Evolutionary conservation across 2,888 invertebrate genomes (phyloP).

Genomic region (Eurytoma californica): DNA sequence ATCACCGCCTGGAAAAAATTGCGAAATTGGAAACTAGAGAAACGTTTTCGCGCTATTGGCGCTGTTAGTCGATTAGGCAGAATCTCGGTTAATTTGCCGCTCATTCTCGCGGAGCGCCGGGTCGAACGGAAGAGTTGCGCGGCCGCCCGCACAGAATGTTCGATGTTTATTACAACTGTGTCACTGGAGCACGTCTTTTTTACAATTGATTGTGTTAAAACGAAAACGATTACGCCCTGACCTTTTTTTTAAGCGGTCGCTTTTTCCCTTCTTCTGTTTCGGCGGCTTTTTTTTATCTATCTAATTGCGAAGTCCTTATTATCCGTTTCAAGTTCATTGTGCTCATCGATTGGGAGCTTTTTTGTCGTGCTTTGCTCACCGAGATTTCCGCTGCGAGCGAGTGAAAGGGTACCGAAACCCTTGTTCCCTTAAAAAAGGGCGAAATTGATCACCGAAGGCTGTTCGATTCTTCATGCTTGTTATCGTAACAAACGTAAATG

Average conservation of each 20-base stretch:
- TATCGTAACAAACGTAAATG: too few species aligned
- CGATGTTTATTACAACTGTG: slow-evolving; percentile 31
- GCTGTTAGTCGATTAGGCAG: slow-evolving; percentile 5
- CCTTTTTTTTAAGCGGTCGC: slow-evolving; percentile 21
- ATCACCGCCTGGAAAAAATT: too few species aligned
- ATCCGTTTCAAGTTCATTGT: slow-evolving; percentile 1
- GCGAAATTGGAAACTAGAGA: neutral
- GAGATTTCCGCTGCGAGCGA: neutral
- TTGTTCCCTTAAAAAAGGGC: too few species aligned
- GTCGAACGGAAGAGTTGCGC: slow-evolving; percentile 25
- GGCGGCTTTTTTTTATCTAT: neutral
- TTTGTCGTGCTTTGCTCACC: neutral
- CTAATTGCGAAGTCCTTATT: slow-evolving; percentile 7
- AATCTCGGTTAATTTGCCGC: neutral
- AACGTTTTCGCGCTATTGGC: slow-evolving; percentile 6
- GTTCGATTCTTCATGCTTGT: too few species aligned
- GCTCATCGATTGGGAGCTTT: neutral
- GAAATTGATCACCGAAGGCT: neutral
- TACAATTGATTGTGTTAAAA: slow-evolving; percentile 44
- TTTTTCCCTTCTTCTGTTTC: neutral
- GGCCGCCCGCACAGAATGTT: neutral
- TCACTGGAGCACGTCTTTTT: slow-evolving; percentile 42
- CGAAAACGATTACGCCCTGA: slow-evolving; percentile 42
- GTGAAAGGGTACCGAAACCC: neutral
- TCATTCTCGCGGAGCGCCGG: neutral